Evolutionary conservation across 2,888 invertebrate genomes (phyloP).

Genomic region (Aspidiotus rigidus): DNA sequence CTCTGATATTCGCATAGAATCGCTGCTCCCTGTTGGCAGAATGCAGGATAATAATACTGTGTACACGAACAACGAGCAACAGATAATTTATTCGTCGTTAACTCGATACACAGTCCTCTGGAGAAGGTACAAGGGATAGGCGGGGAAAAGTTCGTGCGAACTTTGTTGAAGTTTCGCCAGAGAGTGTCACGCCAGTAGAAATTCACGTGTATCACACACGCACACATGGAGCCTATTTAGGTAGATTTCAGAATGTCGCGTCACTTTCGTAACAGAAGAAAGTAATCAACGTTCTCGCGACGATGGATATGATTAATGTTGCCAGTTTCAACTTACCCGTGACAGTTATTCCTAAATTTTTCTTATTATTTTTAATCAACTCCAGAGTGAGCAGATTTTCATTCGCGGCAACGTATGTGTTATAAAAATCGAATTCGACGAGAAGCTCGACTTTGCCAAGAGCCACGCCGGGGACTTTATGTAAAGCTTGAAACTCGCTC

Average conservation of each 20-base stretch:
- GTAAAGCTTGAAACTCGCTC: constrained; percentile 34
- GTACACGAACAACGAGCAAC: background rate
- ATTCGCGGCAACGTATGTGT: constrained; percentile 80
- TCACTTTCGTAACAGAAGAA: too few relatives aligned
- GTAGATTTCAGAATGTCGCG: too few relatives aligned
- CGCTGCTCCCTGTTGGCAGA: constrained; percentile 34
- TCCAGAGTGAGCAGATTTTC: constrained; percentile 70
- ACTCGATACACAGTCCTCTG: background rate
- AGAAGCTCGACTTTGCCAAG: constrained; percentile 58
- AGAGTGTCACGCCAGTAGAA: too few relatives aligned
- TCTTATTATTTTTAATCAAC: constrained; percentile 58
- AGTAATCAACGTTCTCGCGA: too few relatives aligned
- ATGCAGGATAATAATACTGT: background rate
- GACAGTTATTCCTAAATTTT: constrained; percentile 82
- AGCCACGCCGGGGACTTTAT: constrained; percentile 34
- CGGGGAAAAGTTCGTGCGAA: too few relatives aligned
- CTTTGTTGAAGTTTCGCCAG: too few relatives aligned
- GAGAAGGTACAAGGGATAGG: too few relatives aligned
- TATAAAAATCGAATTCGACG: constrained; percentile 83
- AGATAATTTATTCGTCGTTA: constrained; percentile 1
- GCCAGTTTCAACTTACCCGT: constrained; percentile 50
- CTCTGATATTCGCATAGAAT: constrained; percentile 58
- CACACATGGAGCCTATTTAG: too few relatives aligned
- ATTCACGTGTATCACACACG: too few relatives aligned
- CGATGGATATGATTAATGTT: too few relatives aligned